A percentile compares a stretch with the other conserved stretches of the same genome.
Conservation (phyloP, 2,113 vertebrate genomes). For the Platichthys flesus region DNA sequence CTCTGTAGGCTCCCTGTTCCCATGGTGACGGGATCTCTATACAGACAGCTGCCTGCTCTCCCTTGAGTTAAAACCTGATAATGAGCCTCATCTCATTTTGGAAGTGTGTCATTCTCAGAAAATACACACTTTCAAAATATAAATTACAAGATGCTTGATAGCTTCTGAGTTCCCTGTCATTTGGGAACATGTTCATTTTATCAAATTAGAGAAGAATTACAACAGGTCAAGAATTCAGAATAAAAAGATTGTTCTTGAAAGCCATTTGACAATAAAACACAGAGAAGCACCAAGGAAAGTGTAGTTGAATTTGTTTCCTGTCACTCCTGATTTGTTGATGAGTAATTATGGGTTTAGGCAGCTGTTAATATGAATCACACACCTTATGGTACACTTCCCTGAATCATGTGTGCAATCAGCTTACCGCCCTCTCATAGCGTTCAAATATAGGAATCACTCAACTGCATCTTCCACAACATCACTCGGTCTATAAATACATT, state of each 20-base stretch:
- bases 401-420: too few species aligned
- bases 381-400: too few species aligned
- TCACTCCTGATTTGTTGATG: too few species aligned
- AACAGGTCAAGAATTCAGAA: too few species aligned
- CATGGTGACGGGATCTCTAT: slow-evolving; percentile 19
- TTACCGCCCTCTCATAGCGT: too few species aligned
- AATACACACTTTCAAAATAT: neutral
- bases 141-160: neutral
- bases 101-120: neutral
- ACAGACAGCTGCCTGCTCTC: neutral
- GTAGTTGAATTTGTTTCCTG: too few species aligned
- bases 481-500: slow-evolving; percentile 22
- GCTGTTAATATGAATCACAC: too few species aligned
- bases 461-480: neutral
- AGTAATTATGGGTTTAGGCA: too few species aligned
- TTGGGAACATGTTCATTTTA: neutral
- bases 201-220: too few species aligned
- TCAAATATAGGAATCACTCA: slow-evolving; percentile 32
- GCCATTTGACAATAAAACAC: too few species aligned
- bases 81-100: slow-evolving; percentile 7
- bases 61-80: neutral
- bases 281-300: too few species aligned
- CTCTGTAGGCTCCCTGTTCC: slow-evolving; percentile 21
- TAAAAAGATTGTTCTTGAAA: too few species aligned
- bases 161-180: neutral